Percentiles rank a stretch among this genome's conserved stretches.
These are phyloP conservation scores for Tribolium castaneum DNA, from an alignment of 1,140 invertebrate species.

Conservation along the genomic window DNA sequence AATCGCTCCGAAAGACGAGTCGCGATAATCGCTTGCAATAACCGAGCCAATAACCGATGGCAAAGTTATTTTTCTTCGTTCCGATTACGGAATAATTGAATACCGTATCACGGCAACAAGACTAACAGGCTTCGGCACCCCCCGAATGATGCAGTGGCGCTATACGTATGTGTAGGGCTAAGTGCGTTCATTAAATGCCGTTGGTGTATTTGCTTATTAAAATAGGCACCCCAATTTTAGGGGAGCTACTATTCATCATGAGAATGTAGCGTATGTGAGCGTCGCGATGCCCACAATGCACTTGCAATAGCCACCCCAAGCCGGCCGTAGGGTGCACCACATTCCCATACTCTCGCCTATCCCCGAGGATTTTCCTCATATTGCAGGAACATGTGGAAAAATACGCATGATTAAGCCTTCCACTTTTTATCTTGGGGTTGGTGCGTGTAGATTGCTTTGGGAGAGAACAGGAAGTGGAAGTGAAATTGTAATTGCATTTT, in stretches of 20 bases:
- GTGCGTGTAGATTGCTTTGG: slow-evolving; percentile 3
- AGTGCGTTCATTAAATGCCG: slow-evolving; percentile 62
- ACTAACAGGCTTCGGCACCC: slow-evolving; percentile 32
- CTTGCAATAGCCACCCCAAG: slow-evolving; percentile 36
- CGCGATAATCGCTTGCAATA: slow-evolving; percentile 33
- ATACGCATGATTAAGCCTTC: slow-evolving; percentile 23
- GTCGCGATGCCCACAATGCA: slow-evolving; percentile 29
- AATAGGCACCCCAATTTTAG: slow-evolving; percentile 50
- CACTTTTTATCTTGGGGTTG: neutral
- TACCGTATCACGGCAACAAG: slow-evolving; percentile 35
- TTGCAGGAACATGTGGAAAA: slow-evolving; percentile 15
- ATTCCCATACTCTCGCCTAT: slow-evolving; percentile 3
- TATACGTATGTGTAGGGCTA: slow-evolving; percentile 43
- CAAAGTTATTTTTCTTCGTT: slow-evolving; percentile 13
- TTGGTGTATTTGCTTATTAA: slow-evolving; percentile 61
- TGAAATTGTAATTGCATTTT: neutral
- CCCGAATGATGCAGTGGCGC: slow-evolving; percentile 32
- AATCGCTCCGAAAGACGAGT: neutral
- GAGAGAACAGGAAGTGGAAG: neutral
- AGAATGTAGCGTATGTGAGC: slow-evolving; percentile 49
- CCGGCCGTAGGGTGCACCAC: slow-evolving; percentile 4
- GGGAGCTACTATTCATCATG: slow-evolving; percentile 55
- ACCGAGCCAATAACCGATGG: slow-evolving; percentile 32
- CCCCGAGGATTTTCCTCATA: slow-evolving; percentile 14
- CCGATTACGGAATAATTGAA: slow-evolving; percentile 39